Base-by-base conservation (phyloP, 37 sponge, comb jelly and placozoan species). In the Ephydatia muelleri region DNA sequence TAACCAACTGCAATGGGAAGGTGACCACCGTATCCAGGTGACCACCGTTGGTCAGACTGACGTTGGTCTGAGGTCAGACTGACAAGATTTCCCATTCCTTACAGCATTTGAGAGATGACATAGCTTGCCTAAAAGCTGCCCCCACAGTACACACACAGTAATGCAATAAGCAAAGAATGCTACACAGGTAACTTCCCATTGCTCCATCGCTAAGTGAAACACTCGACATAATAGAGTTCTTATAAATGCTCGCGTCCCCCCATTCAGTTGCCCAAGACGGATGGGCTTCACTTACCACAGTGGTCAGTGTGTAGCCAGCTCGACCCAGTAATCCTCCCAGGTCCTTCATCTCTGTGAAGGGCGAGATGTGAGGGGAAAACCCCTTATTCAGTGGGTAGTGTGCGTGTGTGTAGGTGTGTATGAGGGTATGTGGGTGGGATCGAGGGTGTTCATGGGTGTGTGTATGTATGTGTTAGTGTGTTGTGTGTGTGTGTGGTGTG, bases 331-430 rank as follows among this genome's bases (percentile, higher is more conserved):
- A 78, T 21, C 79, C 68, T 65, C 95, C 99, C 67, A 96, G 36
- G 69, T 98, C 99, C 68, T 69, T 32, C 49, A 92, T 21, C 49
- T 84, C 69, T 23, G 81, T 83, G 57, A 98, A 98, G 3, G 99
- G 99, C 19, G 97, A 96, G 22, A 98, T 77, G 79, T 91, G 96
- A 0, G 96, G 91, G 67, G 95, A 68, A 47, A 98, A 86, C 0
- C 99, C 99, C 82, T 91, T 49, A 43, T 25, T 13, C 25, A 14
- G 16, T 83, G 8, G 6, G 23, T 37, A 9, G 30, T 31, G 8
- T 69, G 70, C 30, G 6, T 43, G 47, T 43, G 47, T 43, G 40
- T 43, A 43, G 4, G 47, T 43, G 8, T 43, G 47, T 43, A 5
- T 43, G 47, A 11, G 8, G 4, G 47, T 43, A 43, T 74, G 65